Base-by-base conservation (phyloP, 2,113 vertebrate species). In the Butastur rufipennis region DNA sequence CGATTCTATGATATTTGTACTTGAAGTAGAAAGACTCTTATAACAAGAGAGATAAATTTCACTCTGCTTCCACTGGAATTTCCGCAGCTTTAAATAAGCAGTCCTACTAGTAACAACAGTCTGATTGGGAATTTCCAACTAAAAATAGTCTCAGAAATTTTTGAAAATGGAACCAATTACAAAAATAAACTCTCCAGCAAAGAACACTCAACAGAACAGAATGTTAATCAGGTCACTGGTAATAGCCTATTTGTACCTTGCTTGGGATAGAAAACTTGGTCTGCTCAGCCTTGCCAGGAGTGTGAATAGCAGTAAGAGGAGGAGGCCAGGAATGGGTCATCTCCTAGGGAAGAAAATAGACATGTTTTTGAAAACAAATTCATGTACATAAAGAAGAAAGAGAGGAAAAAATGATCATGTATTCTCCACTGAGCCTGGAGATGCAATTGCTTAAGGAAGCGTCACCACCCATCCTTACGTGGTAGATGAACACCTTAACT, bases 281-380 rank as follows among this genome's bases (percentile, higher is more conserved):
- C 97, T 99, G 98, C 72, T 99, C 99, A 75, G 98, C 98, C 93
- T 99, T 99, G 94, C 98, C 98, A 11, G 98, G 98, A 86, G 98
- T 99, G 85, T 99, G 99, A 96, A 99, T 99, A 97, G 98, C 98
- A 84, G 98, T 99, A 79, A 99, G 98, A 86, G 99, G 99, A 95
- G 99, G 98, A 83, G 99, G 98, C 99, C 99, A 99, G 90, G 99
- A 98, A 97, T 99, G 99, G 90, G 98, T 99, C 99, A 99, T 99
- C 98, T 99, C 99, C 99, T 98, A 95, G 68, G 88, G 61, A 94
- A 70, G 73, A 91, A 94, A 97, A 90, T 88, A 91, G 83, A 75
- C 38, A 88, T 23, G 11, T 14, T 59, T 94, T 86, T 95, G 68
- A 81, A 79, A 97, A 87, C 53, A 95, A 63, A 86, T 74, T 56